A percentile compares a stretch with the other conserved stretches of the same genome.
These are phyloP conservation scores for Gibbula magus DNA, from an alignment of 2,888 invertebrate species.

Conservation along the genomic window DNA sequence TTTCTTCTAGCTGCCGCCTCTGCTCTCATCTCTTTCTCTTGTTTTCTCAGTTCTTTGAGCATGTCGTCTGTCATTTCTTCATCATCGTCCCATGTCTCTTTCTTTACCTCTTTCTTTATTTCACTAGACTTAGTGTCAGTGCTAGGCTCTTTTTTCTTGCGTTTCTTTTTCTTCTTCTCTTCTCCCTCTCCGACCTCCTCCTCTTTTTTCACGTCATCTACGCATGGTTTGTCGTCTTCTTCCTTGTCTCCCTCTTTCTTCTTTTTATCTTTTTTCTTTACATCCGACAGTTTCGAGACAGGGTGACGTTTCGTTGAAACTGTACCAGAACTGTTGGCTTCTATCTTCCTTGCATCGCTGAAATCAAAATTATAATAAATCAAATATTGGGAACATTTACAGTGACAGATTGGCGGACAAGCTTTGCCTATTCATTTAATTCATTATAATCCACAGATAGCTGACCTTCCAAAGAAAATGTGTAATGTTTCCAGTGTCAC, in stretches of 20 bases:
- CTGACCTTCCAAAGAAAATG: no score
- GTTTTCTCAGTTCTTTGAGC: background rate
- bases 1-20: conserved; percentile 29
- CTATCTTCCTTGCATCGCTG: conserved; percentile 46
- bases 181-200: conserved; percentile 25
- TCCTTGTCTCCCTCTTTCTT: conserved; percentile 25
- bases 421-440: no score
- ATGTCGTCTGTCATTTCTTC: conserved; percentile 22
- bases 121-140: background rate
- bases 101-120: background rate
- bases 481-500: no score
- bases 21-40: conserved; percentile 21
- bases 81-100: conserved; percentile 14
- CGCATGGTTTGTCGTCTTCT: conserved; percentile 26
- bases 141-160: background rate
- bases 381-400: no score
- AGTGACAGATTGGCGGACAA: no score
- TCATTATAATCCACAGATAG: no score
- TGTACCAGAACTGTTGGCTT: conserved; percentile 62
- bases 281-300: conserved; percentile 41
- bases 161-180: conserved; percentile 13
- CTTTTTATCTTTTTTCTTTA: conserved; percentile 32
- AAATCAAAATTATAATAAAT: background rate
- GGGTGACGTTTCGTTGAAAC: conserved; percentile 65
- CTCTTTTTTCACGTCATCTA: conserved; percentile 17